Evolutionary conservation across 2,888 invertebrate genomes (phyloP).

Genomic region (Resseliella maxima): DNA sequence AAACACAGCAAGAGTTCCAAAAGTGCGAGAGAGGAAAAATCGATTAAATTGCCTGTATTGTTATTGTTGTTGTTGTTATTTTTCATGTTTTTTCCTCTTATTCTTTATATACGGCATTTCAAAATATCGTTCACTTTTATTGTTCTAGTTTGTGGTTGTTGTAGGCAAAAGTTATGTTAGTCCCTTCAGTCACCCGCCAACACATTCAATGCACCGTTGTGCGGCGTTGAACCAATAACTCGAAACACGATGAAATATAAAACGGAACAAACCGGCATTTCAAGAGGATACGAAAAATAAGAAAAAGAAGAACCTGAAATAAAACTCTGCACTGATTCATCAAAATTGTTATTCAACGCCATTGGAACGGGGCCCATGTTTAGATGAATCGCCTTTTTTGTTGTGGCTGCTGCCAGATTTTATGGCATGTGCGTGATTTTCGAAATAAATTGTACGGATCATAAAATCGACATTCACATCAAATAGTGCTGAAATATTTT

Average conservation of each 20-base stretch:
- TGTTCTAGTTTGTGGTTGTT: conserved; percentile 47
- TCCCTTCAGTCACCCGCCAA: neutral
- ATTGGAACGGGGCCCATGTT: neutral
- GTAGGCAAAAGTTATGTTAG: neutral
- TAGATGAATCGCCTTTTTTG: neutral
- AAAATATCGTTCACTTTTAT: neutral
- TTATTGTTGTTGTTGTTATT: no score
- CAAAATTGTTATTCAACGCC: conserved; percentile 33
- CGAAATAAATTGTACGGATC: conserved; percentile 44
- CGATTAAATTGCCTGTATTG: conserved; percentile 26
- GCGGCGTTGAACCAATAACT: neutral
- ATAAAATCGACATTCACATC: conserved; percentile 48
- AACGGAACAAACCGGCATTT: neutral
- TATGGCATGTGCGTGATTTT: conserved; percentile 31
- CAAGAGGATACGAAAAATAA: conserved; percentile 15
- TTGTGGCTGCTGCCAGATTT: neutral
- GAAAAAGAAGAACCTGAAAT: neutral
- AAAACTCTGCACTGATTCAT: conserved; percentile 48
- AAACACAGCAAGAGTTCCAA: neutral
- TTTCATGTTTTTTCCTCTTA: neutral
- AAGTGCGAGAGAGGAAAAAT: neutral
- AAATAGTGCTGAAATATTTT: conserved; percentile 11
- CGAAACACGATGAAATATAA: neutral
- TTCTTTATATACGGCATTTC: neutral
- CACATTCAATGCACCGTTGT: conserved; percentile 37